Evolutionary conservation across 2,113 vertebrate genomes (phyloP).

Genomic region (Protobothrops flavoviridis): DNA sequence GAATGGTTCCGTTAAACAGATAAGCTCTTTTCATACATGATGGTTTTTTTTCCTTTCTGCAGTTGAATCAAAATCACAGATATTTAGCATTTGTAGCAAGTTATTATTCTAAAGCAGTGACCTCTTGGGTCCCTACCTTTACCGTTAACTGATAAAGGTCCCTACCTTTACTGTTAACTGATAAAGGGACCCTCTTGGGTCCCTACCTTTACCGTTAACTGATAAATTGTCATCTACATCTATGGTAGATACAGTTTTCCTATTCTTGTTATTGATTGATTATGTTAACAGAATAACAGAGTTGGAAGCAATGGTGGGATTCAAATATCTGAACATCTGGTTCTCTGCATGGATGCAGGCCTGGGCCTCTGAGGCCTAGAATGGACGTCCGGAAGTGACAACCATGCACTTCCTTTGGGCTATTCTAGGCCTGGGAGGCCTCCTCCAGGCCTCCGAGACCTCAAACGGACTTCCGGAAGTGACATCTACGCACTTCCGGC

Average conservation of each 20-base stretch:
- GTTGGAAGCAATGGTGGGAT: too few species aligned
- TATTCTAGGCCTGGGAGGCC: too few species aligned
- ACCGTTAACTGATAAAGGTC: not conserved
- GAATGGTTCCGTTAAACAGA: not conserved
- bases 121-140: not conserved
- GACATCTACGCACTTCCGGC: too few species aligned
- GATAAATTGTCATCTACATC: not conserved
- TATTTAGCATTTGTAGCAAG: constrained; percentile 15
- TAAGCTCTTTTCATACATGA: constrained; percentile 15
- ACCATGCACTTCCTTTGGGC: too few species aligned
- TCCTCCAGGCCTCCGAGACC: too few species aligned
- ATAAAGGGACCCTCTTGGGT: not conserved
- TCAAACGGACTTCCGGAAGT: too few species aligned
- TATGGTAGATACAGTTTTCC: not conserved
- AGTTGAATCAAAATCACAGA: not conserved
- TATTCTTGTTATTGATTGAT: not conserved
- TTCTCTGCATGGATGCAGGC: too few species aligned
- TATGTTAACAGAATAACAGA: too few species aligned
- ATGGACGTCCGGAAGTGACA: too few species aligned
- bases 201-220: not conserved
- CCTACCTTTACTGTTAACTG: not conserved
- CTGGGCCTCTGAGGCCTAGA: too few species aligned
- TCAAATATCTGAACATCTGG: too few species aligned
- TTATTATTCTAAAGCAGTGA: not conserved
- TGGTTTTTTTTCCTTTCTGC: constrained; percentile 11